Evolutionary conservation across 1,140 invertebrate species (phyloP).

Genomic region (Yoshiicerus persimilis): DNA sequence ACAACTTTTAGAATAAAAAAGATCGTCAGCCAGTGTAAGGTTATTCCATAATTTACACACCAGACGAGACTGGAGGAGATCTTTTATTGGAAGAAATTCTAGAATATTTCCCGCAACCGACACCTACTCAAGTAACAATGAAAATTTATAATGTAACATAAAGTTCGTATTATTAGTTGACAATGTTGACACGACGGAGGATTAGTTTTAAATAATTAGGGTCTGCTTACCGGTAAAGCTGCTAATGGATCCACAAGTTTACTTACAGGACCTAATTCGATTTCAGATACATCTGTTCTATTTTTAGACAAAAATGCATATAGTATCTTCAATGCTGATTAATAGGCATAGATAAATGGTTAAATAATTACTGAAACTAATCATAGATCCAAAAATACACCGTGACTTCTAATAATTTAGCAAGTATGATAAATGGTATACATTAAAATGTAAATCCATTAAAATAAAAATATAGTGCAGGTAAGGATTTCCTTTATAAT

Average conservation of each 20-base stretch:
- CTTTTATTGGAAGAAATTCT: conserved; percentile 24
- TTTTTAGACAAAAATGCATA: neutral
- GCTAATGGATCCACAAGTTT: neutral
- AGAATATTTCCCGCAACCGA: conserved; percentile 6
- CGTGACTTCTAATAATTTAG: no score
- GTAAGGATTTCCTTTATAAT: no score
- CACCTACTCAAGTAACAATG: neutral
- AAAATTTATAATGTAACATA: neutral
- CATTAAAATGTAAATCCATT: no score
- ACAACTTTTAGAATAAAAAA: conserved; percentile 24
- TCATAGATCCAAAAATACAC: no score
- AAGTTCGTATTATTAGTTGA: neutral
- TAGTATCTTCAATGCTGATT: no score
- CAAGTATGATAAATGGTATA: no score
- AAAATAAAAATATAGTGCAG: no score
- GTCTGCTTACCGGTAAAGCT: neutral
- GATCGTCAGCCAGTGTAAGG: neutral
- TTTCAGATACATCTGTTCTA: neutral
- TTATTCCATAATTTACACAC: conserved; percentile 20
- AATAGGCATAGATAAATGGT: no score
- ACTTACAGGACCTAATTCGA: neutral
- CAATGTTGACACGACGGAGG: neutral
- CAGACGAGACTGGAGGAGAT: conserved; percentile 27
- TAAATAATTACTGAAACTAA: no score
- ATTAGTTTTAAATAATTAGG: neutral